Conservation (phyloP, 1,140 invertebrate species). For the Pantala flavescens region DNA sequence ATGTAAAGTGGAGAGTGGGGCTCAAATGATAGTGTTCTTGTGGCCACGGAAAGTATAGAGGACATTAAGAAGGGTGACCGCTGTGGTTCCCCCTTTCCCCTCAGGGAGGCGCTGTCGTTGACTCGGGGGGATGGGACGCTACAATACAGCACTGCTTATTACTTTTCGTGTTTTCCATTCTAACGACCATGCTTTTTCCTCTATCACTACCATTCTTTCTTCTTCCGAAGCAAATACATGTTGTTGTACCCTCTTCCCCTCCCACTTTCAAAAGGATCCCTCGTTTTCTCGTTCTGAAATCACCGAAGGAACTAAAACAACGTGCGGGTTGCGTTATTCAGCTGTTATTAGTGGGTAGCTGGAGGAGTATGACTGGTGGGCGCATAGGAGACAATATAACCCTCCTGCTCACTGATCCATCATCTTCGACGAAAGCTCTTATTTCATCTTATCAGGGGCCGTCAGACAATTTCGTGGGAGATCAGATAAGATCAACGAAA, state of each 20-base stretch:
- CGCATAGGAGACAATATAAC: no score
- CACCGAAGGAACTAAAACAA: neutral
- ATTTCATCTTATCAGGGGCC: no score
- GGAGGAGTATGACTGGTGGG: no score
- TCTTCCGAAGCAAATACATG: neutral
- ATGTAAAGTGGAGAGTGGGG: neutral
- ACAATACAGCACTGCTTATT: neutral
- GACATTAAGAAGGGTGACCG: neutral
- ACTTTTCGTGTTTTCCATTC: neutral
- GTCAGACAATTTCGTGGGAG: no score
- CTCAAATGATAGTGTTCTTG: neutral
- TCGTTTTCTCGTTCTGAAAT: neutral
- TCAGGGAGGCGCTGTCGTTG: neutral
- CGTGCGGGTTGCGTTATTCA: neutral
- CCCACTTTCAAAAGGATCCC: neutral
- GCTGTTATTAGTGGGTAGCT: constrained; percentile 1
- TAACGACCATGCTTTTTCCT: constrained; percentile 1
- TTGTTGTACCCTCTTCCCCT: neutral
- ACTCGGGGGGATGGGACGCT: neutral
- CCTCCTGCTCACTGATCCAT: no score
- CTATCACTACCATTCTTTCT: neutral
- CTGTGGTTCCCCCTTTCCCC: neutral
- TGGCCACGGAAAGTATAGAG: neutral
- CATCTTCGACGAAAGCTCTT: no score
- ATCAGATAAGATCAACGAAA: no score